These are phyloP conservation scores for Rhinopomastus cyanomelas DNA, from an alignment of 2,113 vertebrate species.

Conservation along the genomic window DNA sequence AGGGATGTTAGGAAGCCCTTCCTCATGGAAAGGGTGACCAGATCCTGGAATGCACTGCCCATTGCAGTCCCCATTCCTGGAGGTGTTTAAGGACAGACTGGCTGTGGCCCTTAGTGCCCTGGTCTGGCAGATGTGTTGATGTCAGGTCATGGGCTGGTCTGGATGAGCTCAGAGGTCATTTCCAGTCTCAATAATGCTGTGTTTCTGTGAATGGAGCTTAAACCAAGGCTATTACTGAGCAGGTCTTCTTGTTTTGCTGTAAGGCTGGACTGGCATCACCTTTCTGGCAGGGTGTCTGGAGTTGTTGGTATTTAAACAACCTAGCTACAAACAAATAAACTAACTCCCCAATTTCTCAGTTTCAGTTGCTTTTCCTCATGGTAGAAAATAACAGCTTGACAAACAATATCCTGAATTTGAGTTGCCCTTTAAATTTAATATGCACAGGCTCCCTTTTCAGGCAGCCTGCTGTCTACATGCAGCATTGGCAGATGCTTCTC, in stretches of 20 bases:
- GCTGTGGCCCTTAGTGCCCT: too few relatives aligned
- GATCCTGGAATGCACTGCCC: too few relatives aligned
- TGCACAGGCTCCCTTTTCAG: background rate
- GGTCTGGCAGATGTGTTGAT: too few relatives aligned
- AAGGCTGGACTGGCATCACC: background rate
- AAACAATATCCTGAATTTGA: slow-evolving; percentile 32
- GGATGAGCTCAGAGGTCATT: too few relatives aligned
- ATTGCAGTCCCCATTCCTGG: too few relatives aligned
- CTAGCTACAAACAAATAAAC: background rate
- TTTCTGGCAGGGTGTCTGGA: background rate
- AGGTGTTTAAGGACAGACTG: too few relatives aligned
- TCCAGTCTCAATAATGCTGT: too few relatives aligned
- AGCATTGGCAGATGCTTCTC: background rate
- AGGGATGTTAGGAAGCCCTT: too few relatives aligned
- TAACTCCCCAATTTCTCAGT: background rate
- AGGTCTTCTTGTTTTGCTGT: background rate
- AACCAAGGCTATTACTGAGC: background rate
- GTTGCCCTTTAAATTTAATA: slow-evolving; percentile 40
- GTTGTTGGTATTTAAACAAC: background rate
- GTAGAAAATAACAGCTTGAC: slow-evolving; percentile 17
- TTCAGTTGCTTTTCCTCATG: background rate
- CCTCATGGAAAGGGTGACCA: too few relatives aligned
- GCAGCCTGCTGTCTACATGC: slow-evolving; percentile 19
- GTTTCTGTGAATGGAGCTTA: background rate
- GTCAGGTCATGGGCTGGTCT: too few relatives aligned